A percentile compares a stretch with the other conserved stretches of the same genome.
Conservation (phyloP, 2,888 invertebrate genomes). For the Mamestra brassicae region DNA sequence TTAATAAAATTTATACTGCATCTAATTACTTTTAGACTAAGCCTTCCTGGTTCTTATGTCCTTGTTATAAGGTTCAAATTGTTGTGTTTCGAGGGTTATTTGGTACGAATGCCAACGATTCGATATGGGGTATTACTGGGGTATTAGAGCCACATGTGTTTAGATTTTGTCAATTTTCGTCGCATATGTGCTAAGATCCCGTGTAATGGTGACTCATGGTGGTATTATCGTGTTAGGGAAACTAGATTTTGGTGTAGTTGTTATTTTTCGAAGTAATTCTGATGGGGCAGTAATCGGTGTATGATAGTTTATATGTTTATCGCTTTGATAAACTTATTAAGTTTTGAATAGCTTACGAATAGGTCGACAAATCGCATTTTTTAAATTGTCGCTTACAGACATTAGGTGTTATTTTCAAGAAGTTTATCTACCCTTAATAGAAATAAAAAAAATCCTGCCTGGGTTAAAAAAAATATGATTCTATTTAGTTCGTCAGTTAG, state of each 20-base stretch:
- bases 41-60: slow-evolving; percentile 50
- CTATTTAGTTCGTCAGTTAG: too few relatives aligned
- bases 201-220: slow-evolving; percentile 54
- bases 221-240: slow-evolving; percentile 44
- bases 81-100: slow-evolving; percentile 39
- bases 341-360: background rate
- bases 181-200: slow-evolving; percentile 66
- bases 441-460: too few relatives aligned
- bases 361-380: background rate
- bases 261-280: slow-evolving; percentile 2
- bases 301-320: background rate
- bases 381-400: background rate
- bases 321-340: background rate
- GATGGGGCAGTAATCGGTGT: background rate
- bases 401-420: too few relatives aligned
- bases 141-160: slow-evolving; percentile 78
- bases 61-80: slow-evolving; percentile 63
- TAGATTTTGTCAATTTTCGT: slow-evolving; percentile 72
- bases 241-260: slow-evolving; percentile 32
- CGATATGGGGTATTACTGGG: slow-evolving; percentile 73
- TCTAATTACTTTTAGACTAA: slow-evolving; percentile 74
- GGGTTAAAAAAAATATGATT: too few relatives aligned
- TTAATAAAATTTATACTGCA: slow-evolving; percentile 77
- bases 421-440: too few relatives aligned
- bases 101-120: slow-evolving; percentile 69